Percentiles rank a stretch among this genome's conserved stretches.
phyloP scores from a whole-genome alignment of 2,888 invertebrate genomes.

The Aphidius colemani region DNA sequence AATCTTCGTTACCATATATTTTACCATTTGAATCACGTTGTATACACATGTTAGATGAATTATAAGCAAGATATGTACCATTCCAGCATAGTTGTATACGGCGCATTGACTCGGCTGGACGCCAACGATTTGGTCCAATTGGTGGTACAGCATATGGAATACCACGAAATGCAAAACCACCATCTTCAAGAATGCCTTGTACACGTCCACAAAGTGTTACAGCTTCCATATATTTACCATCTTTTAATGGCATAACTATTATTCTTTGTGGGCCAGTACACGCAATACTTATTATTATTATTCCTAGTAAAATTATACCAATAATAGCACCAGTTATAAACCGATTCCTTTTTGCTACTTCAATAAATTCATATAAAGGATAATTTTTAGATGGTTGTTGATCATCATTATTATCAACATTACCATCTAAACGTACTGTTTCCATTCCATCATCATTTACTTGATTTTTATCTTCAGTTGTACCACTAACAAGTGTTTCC shows the following conservation, averaged over 20 bases:
- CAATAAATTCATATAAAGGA: conserved; percentile 44
- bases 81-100: conserved; percentile 80
- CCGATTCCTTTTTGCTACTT: conserved; percentile 62
- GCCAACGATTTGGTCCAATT: conserved; percentile 71
- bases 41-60: conserved; percentile 70
- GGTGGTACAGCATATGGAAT: conserved; percentile 83
- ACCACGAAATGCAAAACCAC: conserved; percentile 79
- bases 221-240: conserved; percentile 75
- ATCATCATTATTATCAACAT: conserved; percentile 51
- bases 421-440: conserved; percentile 70
- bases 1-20: conserved; percentile 77
- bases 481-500: conserved; percentile 78
- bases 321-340: conserved; percentile 70
- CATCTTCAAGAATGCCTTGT: conserved; percentile 78
- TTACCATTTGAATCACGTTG: conserved; percentile 73
- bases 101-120: conserved; percentile 70
- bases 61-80: conserved; percentile 72
- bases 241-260: conserved; percentile 69
- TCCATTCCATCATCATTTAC: conserved; percentile 74
- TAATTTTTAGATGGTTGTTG: conserved; percentile 51
- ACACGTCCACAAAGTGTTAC: conserved; percentile 79
- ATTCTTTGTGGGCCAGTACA: conserved; percentile 65
- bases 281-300: conserved; percentile 70
- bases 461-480: conserved; percentile 59
- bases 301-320: conserved; percentile 65